Conservation (phyloP, 2,888 invertebrate genomes). For the Drosophila vallismaia region DNA sequence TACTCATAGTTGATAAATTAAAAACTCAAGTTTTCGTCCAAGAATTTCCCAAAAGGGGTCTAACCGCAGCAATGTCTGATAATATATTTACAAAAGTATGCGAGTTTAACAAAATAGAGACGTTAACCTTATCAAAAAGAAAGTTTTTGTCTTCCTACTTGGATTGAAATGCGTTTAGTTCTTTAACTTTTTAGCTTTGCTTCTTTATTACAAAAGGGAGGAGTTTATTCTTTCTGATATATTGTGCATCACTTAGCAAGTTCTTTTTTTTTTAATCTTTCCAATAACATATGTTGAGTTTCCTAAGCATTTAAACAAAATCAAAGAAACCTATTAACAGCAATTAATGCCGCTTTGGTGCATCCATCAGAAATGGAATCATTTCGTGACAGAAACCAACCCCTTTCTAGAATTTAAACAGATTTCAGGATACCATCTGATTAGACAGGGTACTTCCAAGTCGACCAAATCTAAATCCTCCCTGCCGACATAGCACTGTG, state of each 20-base stretch:
- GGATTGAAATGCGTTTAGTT: not conserved
- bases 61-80: constrained; percentile 2
- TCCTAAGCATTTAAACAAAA: not conserved
- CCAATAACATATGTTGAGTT: not conserved
- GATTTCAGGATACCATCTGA: not conserved
- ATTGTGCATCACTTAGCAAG: not conserved
- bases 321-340: not conserved
- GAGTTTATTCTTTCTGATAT: too few species aligned
- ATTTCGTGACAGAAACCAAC: not conserved
- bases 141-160: not conserved
- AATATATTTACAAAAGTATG: not conserved
- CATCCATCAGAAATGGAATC: not conserved
- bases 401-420: constrained; percentile 4
- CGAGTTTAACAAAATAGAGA: not conserved
- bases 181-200: too few species aligned
- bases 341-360: not conserved
- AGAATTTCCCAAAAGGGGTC: not conserved
- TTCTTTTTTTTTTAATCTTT: not conserved
- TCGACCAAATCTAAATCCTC: constrained; percentile 21
- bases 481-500: constrained; percentile 26
- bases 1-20: not conserved
- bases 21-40: not conserved
- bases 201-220: too few species aligned
- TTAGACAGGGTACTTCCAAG: constrained; percentile 20
- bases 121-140: not conserved